phyloP scores from a whole-genome alignment of 2,888 invertebrate genomes.

The Tupiocoris notatus region DNA sequence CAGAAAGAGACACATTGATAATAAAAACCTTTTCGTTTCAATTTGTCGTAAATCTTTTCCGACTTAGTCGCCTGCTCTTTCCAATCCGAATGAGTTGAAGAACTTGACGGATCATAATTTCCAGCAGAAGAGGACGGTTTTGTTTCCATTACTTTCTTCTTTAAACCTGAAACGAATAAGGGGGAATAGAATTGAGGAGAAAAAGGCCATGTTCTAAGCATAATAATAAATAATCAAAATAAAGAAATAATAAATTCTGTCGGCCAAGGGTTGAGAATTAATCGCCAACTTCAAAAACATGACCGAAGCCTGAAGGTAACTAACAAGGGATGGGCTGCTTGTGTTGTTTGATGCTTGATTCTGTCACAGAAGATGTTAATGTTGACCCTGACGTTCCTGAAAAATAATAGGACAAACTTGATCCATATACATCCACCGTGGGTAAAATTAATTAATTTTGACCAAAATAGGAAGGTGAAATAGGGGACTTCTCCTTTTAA shows the following conservation, averaged over 20 bases:
- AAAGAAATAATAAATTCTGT: not conserved
- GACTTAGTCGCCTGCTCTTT: slow-evolving; percentile 56
- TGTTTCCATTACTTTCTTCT: not conserved
- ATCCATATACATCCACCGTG: no score
- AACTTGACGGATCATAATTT: not conserved
- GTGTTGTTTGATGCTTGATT: slow-evolving; percentile 21
- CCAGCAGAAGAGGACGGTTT: not conserved
- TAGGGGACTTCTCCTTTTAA: no score
- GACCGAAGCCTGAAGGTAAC: no score
- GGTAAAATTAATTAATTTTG: no score
- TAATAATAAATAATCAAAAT: no score
- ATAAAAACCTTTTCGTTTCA: slow-evolving; percentile 27
- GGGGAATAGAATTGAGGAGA: no score
- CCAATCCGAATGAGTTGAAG: slow-evolving; percentile 53
- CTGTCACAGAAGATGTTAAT: not conserved
- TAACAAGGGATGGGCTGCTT: slow-evolving; percentile 20
- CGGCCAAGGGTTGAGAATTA: no score
- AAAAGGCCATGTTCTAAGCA: no score
- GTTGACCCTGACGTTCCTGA: slow-evolving; percentile 27
- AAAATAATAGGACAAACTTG: no score
- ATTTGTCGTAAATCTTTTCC: slow-evolving; percentile 53
- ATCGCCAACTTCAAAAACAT: no score
- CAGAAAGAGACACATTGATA: not conserved
- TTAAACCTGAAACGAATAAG: slow-evolving; percentile 3
- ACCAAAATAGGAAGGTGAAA: no score